Evolutionary conservation across 2,888 invertebrate species (phyloP).

Genomic region (Microctonus brassicae): DNA sequence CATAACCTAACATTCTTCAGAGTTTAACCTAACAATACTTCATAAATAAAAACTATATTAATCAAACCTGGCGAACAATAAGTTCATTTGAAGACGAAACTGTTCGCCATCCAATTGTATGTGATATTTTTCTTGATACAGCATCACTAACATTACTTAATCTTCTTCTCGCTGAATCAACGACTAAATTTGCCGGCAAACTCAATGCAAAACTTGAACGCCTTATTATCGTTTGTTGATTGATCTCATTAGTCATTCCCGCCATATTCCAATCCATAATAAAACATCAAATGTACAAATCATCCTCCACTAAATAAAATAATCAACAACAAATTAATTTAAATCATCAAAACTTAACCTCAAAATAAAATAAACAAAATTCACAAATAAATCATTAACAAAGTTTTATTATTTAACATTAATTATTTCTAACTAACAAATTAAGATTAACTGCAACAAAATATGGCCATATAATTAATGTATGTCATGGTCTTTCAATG

Average conservation of each 20-base stretch:
- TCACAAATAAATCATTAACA: not conserved
- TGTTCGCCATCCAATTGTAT: constrained; percentile 78
- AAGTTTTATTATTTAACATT: too few species aligned
- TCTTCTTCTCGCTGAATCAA: constrained; percentile 72
- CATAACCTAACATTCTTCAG: too few species aligned
- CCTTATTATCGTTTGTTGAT: not conserved
- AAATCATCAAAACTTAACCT: too few species aligned
- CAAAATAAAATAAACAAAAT: too few species aligned
- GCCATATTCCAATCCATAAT: not conserved
- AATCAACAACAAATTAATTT: not conserved
- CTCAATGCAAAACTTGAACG: constrained; percentile 58
- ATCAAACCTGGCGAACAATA: constrained; percentile 62
- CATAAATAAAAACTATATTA: too few species aligned
- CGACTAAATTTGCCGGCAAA: constrained; percentile 55
- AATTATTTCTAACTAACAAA: too few species aligned
- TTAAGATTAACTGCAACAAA: too few species aligned
- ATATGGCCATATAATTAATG: not conserved
- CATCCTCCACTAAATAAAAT: not conserved
- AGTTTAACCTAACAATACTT: too few species aligned
- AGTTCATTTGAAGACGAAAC: constrained; percentile 58
- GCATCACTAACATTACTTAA: constrained; percentile 83
- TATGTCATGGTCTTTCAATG: not conserved
- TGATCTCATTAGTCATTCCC: not conserved
- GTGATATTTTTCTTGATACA: constrained; percentile 84
- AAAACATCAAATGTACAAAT: not conserved